These are phyloP conservation scores for Parnassius mnemosyne DNA, from an alignment of 2,888 invertebrate genomes.

Conservation along the genomic window DNA sequence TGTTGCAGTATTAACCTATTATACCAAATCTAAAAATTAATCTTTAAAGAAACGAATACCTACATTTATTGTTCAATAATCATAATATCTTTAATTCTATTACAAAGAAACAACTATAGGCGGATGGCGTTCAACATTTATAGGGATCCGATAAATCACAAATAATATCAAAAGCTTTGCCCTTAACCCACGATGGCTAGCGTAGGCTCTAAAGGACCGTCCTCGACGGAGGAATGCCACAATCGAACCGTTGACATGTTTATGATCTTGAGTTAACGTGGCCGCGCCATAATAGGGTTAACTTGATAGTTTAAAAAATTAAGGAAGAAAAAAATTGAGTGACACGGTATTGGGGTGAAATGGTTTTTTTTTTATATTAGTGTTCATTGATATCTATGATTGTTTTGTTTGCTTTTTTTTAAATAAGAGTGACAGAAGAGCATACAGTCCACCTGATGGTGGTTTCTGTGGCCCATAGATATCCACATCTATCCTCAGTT, in stretches of 20 bases:
- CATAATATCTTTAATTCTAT: constrained; percentile 19
- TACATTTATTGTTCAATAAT: constrained; percentile 1
- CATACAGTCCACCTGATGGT: no score
- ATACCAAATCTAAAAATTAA: not conserved
- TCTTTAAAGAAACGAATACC: not conserved
- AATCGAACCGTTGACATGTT: constrained; percentile 45
- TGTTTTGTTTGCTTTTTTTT: not conserved
- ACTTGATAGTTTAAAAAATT: constrained; percentile 20
- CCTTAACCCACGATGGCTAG: constrained; percentile 18
- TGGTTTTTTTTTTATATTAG: not conserved
- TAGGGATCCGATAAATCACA: constrained; percentile 22
- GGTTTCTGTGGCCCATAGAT: no score
- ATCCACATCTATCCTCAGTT: no score
- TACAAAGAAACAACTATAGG: constrained; percentile 6
- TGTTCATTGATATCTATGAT: not conserved
- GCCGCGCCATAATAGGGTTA: constrained; percentile 26
- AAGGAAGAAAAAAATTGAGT: constrained; percentile 15
- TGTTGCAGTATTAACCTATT: no score
- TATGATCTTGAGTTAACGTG: constrained; percentile 36
- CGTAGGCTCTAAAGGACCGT: constrained; percentile 16
- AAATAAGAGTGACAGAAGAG: no score
- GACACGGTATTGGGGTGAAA: not conserved
- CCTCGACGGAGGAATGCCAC: constrained; percentile 31
- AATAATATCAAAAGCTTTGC: constrained; percentile 14
- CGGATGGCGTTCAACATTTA: constrained; percentile 10